Conservation (phyloP, 2,888 invertebrate species). For the Conus canariensis region DNA sequence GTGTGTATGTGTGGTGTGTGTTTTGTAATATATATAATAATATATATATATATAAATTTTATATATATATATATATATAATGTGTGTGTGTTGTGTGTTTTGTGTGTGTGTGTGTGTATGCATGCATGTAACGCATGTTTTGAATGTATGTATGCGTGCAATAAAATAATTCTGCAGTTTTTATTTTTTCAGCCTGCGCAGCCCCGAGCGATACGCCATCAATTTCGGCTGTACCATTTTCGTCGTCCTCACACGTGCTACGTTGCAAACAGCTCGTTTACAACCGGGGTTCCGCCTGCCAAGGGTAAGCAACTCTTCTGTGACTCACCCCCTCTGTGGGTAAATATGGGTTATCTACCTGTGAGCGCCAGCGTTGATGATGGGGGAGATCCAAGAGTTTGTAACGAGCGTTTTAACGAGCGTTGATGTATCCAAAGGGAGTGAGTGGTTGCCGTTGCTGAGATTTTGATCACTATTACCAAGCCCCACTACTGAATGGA, state of each 20-base stretch:
- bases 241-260: conserved; percentile 68
- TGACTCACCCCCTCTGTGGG: not conserved
- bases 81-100: too few relatives aligned
- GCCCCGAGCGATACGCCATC: conserved; percentile 61
- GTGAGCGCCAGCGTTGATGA: not conserved
- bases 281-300: conserved; percentile 61
- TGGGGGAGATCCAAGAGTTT: too few relatives aligned
- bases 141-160: not conserved
- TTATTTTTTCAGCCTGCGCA: conserved; percentile 59
- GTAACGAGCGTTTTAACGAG: not conserved
- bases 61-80: too few relatives aligned
- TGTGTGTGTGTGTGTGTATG: too few relatives aligned
- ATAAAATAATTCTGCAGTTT: not conserved
- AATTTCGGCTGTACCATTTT: conserved; percentile 68
- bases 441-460: too few relatives aligned
- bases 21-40: too few relatives aligned
- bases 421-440: too few relatives aligned
- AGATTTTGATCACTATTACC: too few relatives aligned
- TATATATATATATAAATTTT: too few relatives aligned
- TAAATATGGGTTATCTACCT: conserved; percentile 9
- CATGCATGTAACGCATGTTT: not conserved
- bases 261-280: conserved; percentile 66
- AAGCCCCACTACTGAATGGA: too few relatives aligned
- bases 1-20: too few relatives aligned
- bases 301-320: conserved; percentile 51